Conservation (phyloP, 2,113 vertebrate species). For the Leucopsar rothschildi region DNA sequence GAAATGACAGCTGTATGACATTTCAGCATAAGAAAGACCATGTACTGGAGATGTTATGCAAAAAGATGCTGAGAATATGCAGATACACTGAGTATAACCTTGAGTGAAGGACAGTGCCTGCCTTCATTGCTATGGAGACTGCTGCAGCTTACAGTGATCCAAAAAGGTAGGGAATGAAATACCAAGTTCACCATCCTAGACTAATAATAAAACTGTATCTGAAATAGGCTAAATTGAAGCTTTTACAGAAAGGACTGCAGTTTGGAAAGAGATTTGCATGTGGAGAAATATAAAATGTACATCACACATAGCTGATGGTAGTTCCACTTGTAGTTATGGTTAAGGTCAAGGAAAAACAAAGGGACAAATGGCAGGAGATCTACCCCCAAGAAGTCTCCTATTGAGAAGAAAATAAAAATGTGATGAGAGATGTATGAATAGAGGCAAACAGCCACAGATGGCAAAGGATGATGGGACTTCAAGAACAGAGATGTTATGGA, state of each 20-base stretch:
- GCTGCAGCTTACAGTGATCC: neutral
- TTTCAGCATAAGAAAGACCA: neutral
- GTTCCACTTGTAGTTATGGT: neutral
- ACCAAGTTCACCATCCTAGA: neutral
- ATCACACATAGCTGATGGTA: neutral
- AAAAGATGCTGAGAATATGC: neutral
- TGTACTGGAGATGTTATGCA: neutral
- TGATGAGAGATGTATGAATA: neutral
- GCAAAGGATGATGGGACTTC: neutral
- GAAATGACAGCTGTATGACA: neutral
- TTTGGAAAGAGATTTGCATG: neutral
- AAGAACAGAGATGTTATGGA: neutral
- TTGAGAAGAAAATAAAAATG: neutral
- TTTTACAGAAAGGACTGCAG: neutral
- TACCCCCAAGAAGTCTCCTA: neutral
- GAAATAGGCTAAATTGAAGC: neutral
- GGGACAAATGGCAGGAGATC: neutral
- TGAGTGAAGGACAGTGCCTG: neutral
- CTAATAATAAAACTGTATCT: neutral
- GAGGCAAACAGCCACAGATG: neutral
- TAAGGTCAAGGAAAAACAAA: neutral
- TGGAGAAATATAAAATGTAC: neutral
- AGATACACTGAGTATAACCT: neutral
- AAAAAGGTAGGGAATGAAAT: neutral
- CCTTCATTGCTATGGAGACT: neutral